phyloP scores from a whole-genome alignment of 2,888 invertebrate genomes.

The Temnothorax unifasciatus region DNA sequence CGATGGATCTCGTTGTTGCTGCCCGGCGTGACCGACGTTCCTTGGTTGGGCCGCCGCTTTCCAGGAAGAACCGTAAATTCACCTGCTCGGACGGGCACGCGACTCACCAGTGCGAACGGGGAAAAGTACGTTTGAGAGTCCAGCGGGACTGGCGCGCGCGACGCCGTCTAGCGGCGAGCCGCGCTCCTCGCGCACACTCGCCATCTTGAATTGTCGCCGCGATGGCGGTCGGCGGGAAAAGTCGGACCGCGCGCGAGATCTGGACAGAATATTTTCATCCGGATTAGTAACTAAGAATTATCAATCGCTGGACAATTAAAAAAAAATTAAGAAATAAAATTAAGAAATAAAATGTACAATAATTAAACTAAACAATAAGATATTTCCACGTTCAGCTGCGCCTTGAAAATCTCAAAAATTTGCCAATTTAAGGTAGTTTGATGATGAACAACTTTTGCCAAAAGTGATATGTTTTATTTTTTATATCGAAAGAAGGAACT shows the following conservation, averaged over 20 bases:
- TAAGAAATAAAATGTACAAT: no score
- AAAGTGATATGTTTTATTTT: no score
- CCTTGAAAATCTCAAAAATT: neutral
- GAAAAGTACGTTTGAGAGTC: slow-evolving; percentile 69
- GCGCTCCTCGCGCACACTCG: neutral
- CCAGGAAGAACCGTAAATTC: slow-evolving; percentile 73
- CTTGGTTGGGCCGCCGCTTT: slow-evolving; percentile 71
- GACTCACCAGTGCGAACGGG: slow-evolving; percentile 77
- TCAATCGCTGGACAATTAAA: neutral
- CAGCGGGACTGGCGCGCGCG: slow-evolving; percentile 56
- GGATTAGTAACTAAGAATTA: neutral
- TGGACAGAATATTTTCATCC: neutral
- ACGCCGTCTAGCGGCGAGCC: slow-evolving; percentile 58
- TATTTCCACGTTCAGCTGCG: neutral
- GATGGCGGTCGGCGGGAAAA: slow-evolving; percentile 54
- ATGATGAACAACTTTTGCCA: no score
- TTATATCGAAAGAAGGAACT: no score
- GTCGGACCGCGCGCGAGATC: slow-evolving; percentile 26
- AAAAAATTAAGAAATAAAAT: no score
- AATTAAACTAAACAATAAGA: neutral
- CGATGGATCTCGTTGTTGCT: slow-evolving; percentile 51
- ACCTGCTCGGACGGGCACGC: slow-evolving; percentile 78
- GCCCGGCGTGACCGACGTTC: slow-evolving; percentile 71
- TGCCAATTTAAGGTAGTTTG: no score
- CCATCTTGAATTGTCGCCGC: slow-evolving; percentile 57